Evolutionary conservation across 2,888 invertebrate species (phyloP).

Genomic region (Hartigia nigra): DNA sequence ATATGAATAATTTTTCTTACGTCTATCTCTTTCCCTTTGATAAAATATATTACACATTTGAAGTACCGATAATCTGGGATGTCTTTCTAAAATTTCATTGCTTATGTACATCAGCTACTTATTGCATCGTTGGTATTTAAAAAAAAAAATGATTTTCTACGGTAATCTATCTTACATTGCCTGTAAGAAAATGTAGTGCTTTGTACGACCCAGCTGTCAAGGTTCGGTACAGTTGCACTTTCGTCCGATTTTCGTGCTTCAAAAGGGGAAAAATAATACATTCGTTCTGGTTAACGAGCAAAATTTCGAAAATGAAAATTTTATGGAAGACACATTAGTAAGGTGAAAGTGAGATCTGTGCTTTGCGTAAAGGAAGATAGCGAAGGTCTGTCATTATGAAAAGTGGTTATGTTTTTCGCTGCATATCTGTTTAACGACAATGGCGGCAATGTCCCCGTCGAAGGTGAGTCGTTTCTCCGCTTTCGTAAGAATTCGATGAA

Average conservation of each 20-base stretch:
- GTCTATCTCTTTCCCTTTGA: too few relatives aligned
- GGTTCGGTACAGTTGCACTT: not conserved
- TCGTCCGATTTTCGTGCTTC: not conserved
- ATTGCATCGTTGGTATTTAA: too few relatives aligned
- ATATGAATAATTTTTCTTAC: too few relatives aligned
- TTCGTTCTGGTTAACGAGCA: not conserved
- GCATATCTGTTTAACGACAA: constrained; percentile 68
- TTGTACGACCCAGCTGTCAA: not conserved
- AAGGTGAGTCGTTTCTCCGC: constrained; percentile 69
- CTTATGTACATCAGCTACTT: too few relatives aligned
- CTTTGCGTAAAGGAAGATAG: not conserved
- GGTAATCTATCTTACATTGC: too few relatives aligned
- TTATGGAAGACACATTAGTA: not conserved
- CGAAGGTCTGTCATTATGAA: constrained; percentile 33
- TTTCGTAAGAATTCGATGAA: too few relatives aligned
- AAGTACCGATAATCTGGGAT: too few relatives aligned
- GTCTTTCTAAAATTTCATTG: too few relatives aligned
- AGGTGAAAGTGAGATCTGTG: too few relatives aligned
- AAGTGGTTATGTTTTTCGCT: constrained; percentile 59
- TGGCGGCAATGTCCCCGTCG: constrained; percentile 82
- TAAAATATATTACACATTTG: too few relatives aligned
- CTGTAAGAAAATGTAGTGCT: too few relatives aligned
- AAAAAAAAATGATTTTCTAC: too few relatives aligned
- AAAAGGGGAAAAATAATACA: not conserved
- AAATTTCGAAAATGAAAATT: not conserved